Conservation (phyloP, 2,888 invertebrate species). For the Frankliniella fusca region DNA sequence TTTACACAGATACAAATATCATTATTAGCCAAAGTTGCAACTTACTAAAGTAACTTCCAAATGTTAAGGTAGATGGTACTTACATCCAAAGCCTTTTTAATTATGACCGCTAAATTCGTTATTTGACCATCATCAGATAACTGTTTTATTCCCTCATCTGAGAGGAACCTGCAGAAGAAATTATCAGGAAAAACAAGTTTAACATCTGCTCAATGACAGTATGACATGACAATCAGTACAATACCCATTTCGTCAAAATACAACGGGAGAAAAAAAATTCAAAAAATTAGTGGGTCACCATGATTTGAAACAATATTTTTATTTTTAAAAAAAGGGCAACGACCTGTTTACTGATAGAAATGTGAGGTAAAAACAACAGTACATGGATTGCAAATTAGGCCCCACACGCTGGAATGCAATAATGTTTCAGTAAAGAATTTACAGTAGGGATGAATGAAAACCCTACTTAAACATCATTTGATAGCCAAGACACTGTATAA, state of each 20-base stretch:
- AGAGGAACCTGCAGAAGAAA: conserved; percentile 62
- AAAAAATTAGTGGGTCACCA: background rate
- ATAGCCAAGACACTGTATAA: too few relatives aligned
- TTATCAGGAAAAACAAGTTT: background rate
- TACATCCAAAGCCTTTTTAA: conserved; percentile 67
- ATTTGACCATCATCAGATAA: conserved; percentile 61
- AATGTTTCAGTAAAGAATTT: too few relatives aligned
- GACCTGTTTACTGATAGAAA: too few relatives aligned
- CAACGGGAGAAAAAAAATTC: background rate
- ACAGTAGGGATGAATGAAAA: too few relatives aligned
- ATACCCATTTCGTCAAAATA: background rate
- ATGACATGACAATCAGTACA: background rate
- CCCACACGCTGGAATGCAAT: too few relatives aligned
- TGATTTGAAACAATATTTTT: background rate
- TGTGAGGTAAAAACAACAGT: too few relatives aligned
- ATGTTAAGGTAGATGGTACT: conserved; percentile 46
- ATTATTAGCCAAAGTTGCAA: conserved; percentile 30
- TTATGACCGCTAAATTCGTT: conserved; percentile 59
- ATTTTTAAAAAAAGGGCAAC: background rate
- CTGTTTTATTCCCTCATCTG: conserved; percentile 64
- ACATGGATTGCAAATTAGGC: too few relatives aligned
- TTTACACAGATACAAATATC: conserved; percentile 28
- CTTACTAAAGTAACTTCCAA: conserved; percentile 28
- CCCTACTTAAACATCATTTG: too few relatives aligned
- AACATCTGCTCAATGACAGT: background rate